Conservation (phyloP, 2,113 vertebrate genomes). For the Anas platyrhynchos region DNA sequence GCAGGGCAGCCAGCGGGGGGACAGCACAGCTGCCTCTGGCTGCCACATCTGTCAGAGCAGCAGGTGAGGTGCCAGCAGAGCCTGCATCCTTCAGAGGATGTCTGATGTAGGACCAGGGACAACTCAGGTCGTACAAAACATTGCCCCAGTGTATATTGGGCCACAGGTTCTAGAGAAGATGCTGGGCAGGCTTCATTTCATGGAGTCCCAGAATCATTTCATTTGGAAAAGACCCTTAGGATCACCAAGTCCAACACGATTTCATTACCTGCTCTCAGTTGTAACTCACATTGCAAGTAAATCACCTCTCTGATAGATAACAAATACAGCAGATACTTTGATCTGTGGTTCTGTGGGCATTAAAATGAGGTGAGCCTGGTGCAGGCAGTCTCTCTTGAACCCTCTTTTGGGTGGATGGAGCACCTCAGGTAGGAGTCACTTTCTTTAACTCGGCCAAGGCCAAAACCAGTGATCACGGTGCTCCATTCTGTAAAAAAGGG, state of each 20-base stretch:
- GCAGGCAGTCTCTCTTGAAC: neutral
- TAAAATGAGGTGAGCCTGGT: neutral
- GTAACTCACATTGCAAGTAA: neutral
- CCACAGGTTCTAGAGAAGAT: neutral
- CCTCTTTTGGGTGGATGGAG: neutral
- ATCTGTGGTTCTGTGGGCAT: rapidly evolving
- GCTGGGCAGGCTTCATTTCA: neutral
- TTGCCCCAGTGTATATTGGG: neutral
- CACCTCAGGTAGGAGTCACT: rapidly evolving
- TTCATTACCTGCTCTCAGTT: too few relatives aligned
- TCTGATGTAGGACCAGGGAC: neutral
- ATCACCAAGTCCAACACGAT: too few relatives aligned
- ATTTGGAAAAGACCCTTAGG: too few relatives aligned
- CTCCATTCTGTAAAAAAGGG: neutral
- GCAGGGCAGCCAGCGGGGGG: rapidly evolving
- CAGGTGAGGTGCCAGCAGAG: neutral
- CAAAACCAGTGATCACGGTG: neutral
- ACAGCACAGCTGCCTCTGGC: neutral
- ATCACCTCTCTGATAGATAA: neutral
- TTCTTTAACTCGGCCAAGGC: neutral
- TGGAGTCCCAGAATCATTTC: too few relatives aligned
- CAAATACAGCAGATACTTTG: neutral
- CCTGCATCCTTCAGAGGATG: neutral
- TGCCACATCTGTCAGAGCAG: neutral
- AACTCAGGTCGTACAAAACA: neutral